Percentiles rank a stretch among this genome's conserved stretches.
Evolutionary conservation across 2,888 invertebrate species (phyloP).

Genomic region (Caenorhabditis sp.): DNA sequence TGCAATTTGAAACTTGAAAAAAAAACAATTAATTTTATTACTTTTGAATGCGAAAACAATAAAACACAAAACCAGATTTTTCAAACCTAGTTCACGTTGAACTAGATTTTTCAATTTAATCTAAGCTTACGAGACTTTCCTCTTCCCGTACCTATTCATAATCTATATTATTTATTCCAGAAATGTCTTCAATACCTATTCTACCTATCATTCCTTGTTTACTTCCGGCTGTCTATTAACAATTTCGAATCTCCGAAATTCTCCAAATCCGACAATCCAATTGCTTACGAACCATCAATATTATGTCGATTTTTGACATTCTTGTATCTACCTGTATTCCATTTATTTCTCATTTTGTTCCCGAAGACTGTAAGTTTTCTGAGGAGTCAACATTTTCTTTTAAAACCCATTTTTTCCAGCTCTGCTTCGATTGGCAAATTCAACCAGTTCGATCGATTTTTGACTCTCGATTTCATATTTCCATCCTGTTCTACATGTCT

Average conservation of each 20-base stretch:
- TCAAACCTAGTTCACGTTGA: too few species aligned
- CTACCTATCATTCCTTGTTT: constrained; percentile 76
- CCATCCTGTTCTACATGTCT: constrained; percentile 80
- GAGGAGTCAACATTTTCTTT: too few species aligned
- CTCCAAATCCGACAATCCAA: constrained; percentile 93
- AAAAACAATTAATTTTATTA: too few species aligned
- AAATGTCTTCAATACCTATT: not conserved
- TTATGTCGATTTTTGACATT: constrained; percentile 86
- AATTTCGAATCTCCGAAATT: constrained; percentile 72
- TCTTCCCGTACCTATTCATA: not conserved
- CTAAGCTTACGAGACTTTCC: too few species aligned
- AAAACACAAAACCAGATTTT: too few species aligned
- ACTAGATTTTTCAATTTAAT: too few species aligned
- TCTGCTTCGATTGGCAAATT: constrained; percentile 98
- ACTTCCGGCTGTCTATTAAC: constrained; percentile 77
- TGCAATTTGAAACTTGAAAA: too few species aligned
- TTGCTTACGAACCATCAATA: constrained; percentile 84
- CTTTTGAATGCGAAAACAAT: too few species aligned
- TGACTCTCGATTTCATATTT: constrained; percentile 80
- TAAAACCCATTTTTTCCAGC: too few species aligned
- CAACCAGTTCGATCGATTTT: constrained; percentile 82
- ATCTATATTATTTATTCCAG: not conserved
- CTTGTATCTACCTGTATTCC: constrained; percentile 88
- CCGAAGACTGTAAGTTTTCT: constrained; percentile 74
- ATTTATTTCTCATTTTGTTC: constrained; percentile 85